Conservation (phyloP, 2,888 invertebrate species). For the Pegoplata infirma region DNA sequence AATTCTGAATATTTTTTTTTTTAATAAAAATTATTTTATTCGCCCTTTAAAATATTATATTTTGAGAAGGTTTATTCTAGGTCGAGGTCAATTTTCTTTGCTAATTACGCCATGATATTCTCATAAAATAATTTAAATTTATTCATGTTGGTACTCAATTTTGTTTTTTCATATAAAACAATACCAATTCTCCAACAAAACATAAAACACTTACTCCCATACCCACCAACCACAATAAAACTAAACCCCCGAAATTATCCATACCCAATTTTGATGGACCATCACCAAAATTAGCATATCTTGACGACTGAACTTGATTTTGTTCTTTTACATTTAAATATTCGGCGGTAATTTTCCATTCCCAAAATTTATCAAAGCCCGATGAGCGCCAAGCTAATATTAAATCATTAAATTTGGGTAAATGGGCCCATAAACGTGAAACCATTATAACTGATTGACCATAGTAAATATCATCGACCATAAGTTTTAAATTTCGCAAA, state of each 20-base stretch:
- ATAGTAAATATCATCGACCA: conserved; percentile 84
- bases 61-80: too few species aligned
- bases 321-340: conserved; percentile 69
- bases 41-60: too few species aligned
- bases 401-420: conserved; percentile 80
- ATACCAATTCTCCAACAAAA: conserved; percentile 66
- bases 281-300: conserved; percentile 62
- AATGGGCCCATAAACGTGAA: conserved; percentile 82
- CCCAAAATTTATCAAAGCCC: conserved; percentile 83
- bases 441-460: conserved; percentile 82
- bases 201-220: conserved; percentile 65
- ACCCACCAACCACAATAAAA: conserved; percentile 71
- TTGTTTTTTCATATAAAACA: too few species aligned
- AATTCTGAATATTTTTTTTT: too few species aligned
- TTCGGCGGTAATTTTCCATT: conserved; percentile 77
- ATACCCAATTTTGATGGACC: conserved; percentile 69
- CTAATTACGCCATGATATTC: too few species aligned
- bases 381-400: conserved; percentile 81
- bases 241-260: conserved; percentile 70
- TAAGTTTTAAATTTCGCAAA: conserved; percentile 80
- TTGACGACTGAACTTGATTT: conserved; percentile 68
- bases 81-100: too few species aligned
- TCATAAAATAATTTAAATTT: too few species aligned
- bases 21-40: too few species aligned
- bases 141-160: too few species aligned